Evolutionary conservation across 2,797 vertebrate species (phyloP), one percentile per base, ranked within the genome.

Genomic region (Steatocranus sp.): DNA sequence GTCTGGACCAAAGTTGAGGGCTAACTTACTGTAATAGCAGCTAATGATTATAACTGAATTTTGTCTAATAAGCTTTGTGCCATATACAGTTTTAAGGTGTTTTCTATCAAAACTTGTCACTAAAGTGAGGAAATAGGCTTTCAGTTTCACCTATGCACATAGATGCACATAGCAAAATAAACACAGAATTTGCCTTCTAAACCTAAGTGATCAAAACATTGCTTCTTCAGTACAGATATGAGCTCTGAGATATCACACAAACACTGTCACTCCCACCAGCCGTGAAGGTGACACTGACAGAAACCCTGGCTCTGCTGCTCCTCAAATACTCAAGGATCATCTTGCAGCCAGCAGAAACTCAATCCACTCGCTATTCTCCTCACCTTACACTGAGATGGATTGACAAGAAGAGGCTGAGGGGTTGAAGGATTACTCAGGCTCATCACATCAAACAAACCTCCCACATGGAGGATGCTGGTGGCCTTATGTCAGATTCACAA

Each of bases 301-400:
- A 83, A 82, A 85, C 78, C 63, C 43, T 38, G 46, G 25, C 77
- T 82, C 36, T 80, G 66, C 83, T 85, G 78, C 63, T 87, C 78
- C 76, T 87, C n/a, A 87, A 90, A 89, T 87, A 88, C 84, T 78
- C 5, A 0, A 73, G 54, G 85, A 88, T 89, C 90, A 82, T 86
- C 74, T 88, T 89, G 79, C 87, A 88, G 83, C 56, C 1, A 0
- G 38, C 76, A 88, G 87, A 87, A 89, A 89, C 89, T 46, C 75
- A 83, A 91, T 86, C 86, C 66, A 70, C 68, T 79, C 74, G 11
- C 46, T 18, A 43, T 84, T 91, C 88, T 87, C 83, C 79, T 90
- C 68, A 83, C 80, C 77, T 87, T 17, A 83, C 83, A 75, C 50
- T 63, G 74, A 43, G 87, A 88, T 79, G 80, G 88, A 87, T 51